Evolutionary conservation across 2,888 invertebrate species (phyloP).

Genomic region (Melieria omissa): DNA sequence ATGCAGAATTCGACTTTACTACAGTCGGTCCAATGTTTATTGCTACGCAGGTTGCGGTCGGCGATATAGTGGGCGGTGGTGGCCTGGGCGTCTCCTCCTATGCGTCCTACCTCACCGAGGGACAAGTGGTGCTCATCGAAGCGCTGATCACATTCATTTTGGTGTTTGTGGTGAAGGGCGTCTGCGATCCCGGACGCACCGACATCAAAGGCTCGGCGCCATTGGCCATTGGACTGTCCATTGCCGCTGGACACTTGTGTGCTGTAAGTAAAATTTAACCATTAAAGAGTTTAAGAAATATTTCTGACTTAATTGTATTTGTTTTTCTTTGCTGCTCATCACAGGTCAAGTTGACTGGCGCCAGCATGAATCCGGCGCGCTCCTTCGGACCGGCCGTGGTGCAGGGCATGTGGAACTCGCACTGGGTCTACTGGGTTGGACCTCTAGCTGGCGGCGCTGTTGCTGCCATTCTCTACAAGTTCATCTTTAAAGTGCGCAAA

Average conservation of each 20-base stretch:
- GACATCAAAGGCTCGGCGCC: constrained; percentile 87
- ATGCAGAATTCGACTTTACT: neutral
- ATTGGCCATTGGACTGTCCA: constrained; percentile 87
- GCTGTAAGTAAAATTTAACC: constrained; percentile 73
- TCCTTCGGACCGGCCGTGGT: constrained; percentile 89
- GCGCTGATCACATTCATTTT: constrained; percentile 87
- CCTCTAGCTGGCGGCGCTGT: constrained; percentile 81
- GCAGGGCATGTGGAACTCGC: constrained; percentile 78
- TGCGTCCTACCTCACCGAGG: constrained; percentile 70
- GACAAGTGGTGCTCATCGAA: constrained; percentile 86
- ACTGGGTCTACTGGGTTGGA: constrained; percentile 93
- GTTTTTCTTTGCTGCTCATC: constrained; percentile 10
- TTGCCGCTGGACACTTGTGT: constrained; percentile 85
- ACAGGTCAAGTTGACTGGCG: constrained; percentile 83
- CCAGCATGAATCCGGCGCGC: constrained; percentile 94
- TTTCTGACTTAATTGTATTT: neutral
- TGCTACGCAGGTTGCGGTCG: constrained; percentile 65
- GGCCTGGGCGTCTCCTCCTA: constrained; percentile 76
- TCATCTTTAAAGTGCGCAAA: constrained; percentile 77
- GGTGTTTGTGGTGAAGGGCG: constrained; percentile 87
- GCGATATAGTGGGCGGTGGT: constrained; percentile 67
- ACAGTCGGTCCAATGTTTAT: neutral
- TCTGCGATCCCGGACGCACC: constrained; percentile 81
- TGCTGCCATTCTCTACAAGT: constrained; percentile 79
- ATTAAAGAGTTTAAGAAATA: neutral